Base-by-base conservation (phyloP, 1,140 invertebrate species). In the Drosophila watanabei region DNA sequence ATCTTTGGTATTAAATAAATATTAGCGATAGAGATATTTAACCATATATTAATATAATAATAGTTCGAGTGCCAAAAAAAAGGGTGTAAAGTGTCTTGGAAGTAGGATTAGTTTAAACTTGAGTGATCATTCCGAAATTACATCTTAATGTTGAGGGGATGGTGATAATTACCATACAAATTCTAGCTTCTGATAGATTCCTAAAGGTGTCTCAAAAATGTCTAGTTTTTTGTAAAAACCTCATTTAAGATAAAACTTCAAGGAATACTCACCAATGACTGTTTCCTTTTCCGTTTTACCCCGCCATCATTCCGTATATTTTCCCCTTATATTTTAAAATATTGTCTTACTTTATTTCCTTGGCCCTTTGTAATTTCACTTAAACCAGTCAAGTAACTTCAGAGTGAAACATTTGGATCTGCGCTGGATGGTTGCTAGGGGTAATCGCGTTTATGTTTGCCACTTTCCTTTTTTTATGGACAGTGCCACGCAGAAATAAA, bases 401-500 rank as follows among this genome's bases (percentile, higher is more conserved):
- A 24, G 18, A 56, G 18, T 37, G 33, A 24, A 16, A 4, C 35
- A 10, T 57, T 24, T 39, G 35, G 35, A 24, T 24, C 14, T 20
- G 14, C 20, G 5, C 18, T 37, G 18, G 14, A 37, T 56, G 33
- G 7, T 18, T 37, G 52, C 49, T 8, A 9, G 18, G 52, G 33
- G 18, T 10, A 14, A 30, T 33, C 28, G 28, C 28, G 33, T 70
- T 72, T 58, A 49, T 70, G n/a, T 32, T 48, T 57, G 65, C 30
- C 35, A 24, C 45, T 49, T 72, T 49, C 48, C 11, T 24, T 30
- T 69, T 45, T 28, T 37, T 39, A 72, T 30, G 52, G 71, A 24
- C 28, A 37, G 37, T 33, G 9, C 14, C 68, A 70, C 33, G 68
- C 30, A 60, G 70, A 33, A 49, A 43, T 51, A 48, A 43, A 52